Evolutionary conservation across 2,888 invertebrate species (phyloP), one percentile per base, ranked within the genome.

Genomic region (Cosmia trapezina): DNA sequence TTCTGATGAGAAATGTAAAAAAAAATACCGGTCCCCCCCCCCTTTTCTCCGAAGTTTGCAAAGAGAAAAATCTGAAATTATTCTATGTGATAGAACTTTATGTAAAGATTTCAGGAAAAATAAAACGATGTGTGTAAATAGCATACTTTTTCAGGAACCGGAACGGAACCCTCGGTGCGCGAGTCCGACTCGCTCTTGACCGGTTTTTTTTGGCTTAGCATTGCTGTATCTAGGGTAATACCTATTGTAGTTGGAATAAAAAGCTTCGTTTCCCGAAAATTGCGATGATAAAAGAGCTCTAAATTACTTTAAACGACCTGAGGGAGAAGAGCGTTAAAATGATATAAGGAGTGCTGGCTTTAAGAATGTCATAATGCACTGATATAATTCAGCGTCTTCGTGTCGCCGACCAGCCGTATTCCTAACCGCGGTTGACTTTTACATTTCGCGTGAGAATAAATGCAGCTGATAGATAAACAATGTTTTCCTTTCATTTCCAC

Each of bases 361-460:
- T 54, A 66, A 60, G 70, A 80, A 70, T 83, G 63, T 68, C 70
- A 73, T 77, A 73, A 77, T 64, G 56, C 70, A 62, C 62, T 57
- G 51, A 71, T 73, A 83, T 80, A 57, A 70, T 65, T 67, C 51
- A 80, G n/a, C 45, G 54, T 22, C 56, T 47, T 43, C 75, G 66
- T n/a, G 37, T 62, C 57, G 63, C 22, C 69, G 53, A 19, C 70
- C 37, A 60, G 45, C 22, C 37, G 19, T 54, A 59, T 60, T 68
- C 33, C 61, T 53, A 56, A 66, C 67, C 56, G 28, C 76, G 51
- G 62, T 63, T 63, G 72, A 78, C 72, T 83, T 83, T 78, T 78
- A 74, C 80, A 78, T 49, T 70, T 81, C 63, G 73, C 77, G 78
- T 83, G 83, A 71, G 83, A 83, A 83, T 81, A 28, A 51, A 78